phyloP scores from a whole-genome alignment of 2,888 invertebrate species.

The Harpagoxenus sublaevis region DNA sequence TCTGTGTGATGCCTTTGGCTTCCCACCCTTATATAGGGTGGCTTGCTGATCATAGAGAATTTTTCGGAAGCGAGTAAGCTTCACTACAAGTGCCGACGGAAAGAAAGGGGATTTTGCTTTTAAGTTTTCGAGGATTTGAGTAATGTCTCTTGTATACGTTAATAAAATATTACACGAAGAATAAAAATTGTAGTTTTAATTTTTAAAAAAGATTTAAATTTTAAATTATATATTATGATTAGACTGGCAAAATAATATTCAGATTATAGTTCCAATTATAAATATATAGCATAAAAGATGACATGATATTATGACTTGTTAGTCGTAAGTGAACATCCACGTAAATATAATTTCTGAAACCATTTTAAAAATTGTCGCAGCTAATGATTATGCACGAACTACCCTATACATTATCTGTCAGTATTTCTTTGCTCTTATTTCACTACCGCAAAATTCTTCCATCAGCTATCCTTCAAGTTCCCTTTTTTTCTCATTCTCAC shows the following conservation, averaged over 20 bases:
- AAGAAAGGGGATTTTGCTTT: background rate
- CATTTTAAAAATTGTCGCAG: background rate
- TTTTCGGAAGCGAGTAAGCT: background rate
- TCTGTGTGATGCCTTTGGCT: constrained; percentile 28
- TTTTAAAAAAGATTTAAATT: background rate
- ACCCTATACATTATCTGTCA: constrained; percentile 17
- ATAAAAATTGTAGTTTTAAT: background rate
- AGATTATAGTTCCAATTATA: background rate
- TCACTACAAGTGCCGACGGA: background rate
- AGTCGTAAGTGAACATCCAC: background rate
- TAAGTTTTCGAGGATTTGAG: background rate
- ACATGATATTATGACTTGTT: background rate
- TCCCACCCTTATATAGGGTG: constrained; percentile 23
- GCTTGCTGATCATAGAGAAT: constrained; percentile 18
- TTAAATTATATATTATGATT: background rate
- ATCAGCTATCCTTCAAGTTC: background rate
- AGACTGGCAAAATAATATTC: background rate
- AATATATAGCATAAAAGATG: background rate
- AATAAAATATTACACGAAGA: background rate
- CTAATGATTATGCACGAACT: background rate
- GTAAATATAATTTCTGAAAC: background rate
- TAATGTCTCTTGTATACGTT: background rate
- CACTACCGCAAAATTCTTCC: constrained; percentile 31
- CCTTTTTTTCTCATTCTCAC: background rate
- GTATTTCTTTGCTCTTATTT: background rate